Evolutionary conservation across 2,113 vertebrate genomes (phyloP).

Genomic region (Nanorana parkeri): DNA sequence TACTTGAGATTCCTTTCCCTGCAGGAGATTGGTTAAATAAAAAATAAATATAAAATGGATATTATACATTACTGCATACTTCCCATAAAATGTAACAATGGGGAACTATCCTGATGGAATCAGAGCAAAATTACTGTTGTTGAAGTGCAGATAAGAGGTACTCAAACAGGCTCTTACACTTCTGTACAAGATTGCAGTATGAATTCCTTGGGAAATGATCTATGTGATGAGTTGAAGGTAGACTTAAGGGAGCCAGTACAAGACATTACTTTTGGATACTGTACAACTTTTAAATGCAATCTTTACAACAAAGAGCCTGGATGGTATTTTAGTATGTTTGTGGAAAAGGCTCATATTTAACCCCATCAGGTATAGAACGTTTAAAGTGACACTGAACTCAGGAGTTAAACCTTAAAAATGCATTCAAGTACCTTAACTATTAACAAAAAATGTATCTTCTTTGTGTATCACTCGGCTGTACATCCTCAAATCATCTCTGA

Average conservation of each 20-base stretch:
- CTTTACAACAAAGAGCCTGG: background rate
- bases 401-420: no score
- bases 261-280: background rate
- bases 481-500: no score
- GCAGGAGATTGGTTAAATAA: constrained; percentile 18
- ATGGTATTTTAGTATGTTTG: no score
- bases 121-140: background rate
- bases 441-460: no score
- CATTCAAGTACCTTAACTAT: no score
- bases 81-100: background rate
- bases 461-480: no score
- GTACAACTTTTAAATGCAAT: background rate
- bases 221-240: constrained; percentile 14
- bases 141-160: constrained; percentile 13
- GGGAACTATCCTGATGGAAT: constrained; percentile 7
- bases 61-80: constrained; percentile 16
- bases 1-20: background rate
- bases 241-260: background rate
- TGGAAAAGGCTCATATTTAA: no score
- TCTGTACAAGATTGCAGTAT: background rate
- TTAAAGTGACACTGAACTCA: no score
- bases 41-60: constrained; percentile 15
- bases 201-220: constrained; percentile 14
- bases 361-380: no score
- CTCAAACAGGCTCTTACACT: background rate